Evolutionary conservation across 2,888 invertebrate species (phyloP), one percentile per base, ranked within the genome.

Genomic region (Elmis aenea): DNA sequence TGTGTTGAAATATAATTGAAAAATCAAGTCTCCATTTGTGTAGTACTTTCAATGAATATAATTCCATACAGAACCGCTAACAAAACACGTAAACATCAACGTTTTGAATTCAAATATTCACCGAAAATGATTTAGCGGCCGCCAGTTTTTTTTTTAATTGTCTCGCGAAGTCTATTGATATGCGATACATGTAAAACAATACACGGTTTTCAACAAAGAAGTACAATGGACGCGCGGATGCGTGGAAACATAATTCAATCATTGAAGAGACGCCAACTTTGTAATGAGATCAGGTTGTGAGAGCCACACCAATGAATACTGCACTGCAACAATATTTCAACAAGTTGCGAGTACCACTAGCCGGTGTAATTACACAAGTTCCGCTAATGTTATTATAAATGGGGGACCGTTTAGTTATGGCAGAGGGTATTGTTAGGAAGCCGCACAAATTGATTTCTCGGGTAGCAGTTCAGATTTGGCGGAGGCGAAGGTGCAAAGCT

Each of bases 401-500:
- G 44, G 48, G 38, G 39, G 33, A 34, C 38, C 48, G 48, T 51
- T 53, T 47, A 52, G 48, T 41, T 44, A 42, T 35, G 23, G 33
- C 34, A 33, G 28, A 8, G 26, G 36, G 26, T 45, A 50, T 51
- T 51, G 52, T 55, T 48, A 52, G 43, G 37, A 38, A 51, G 40
- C 46, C 46, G 36, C 38, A 38, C 48, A 50, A 55, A 56, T 54
- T 52, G 54, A 56, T 55, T 55, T 53, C 50, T 50, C 42, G 42
- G 48, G 38, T 46, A 45, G 42, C 50, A 55, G 55, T 55, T 51
- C 50, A 50, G 55, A 51, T 45, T 48, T 50, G 44, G 26, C 48
- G n/a, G 46, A 52, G 43, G 43, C 45, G 46, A 49, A 59, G 57
- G 57, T 58, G 57, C 51, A 55, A 61, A 55, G 53, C 48, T 53